Conservation (phyloP, 2,888 invertebrate species). For the Drosophila aldrichi region DNA sequence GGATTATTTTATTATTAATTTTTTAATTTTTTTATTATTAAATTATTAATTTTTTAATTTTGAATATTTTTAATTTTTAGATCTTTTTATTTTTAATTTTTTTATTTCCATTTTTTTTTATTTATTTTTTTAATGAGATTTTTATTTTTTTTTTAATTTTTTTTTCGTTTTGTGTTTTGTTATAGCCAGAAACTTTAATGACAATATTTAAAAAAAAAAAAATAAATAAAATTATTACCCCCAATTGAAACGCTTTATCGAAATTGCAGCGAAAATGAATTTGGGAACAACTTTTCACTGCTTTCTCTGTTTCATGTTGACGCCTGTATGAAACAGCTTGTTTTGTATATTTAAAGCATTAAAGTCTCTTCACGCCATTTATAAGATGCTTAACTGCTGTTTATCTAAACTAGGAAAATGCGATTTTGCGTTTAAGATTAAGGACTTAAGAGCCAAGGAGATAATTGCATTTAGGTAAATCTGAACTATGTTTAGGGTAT, state of each 20-base stretch:
- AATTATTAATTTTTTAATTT: no score
- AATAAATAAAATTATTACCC: no score
- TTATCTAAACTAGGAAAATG: not conserved
- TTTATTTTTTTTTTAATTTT: no score
- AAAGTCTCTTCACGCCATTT: not conserved
- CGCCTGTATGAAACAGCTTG: not conserved
- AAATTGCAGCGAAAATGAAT: constrained; percentile 14
- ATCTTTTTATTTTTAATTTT: no score
- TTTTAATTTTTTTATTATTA: no score
- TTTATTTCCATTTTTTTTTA: no score
- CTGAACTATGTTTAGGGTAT: not conserved
- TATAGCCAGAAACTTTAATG: no score
- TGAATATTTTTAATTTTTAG: no score
- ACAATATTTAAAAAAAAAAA: no score
- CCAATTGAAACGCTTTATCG: not conserved
- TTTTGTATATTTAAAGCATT: not conserved
- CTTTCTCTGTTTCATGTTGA: not conserved
- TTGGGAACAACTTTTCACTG: not conserved
- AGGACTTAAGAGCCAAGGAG: not conserved
- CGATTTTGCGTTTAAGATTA: constrained; percentile 1
- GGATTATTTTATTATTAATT: no score
- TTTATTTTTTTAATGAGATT: no score
- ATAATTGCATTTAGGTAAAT: not conserved
- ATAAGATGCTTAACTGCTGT: constrained; percentile 3
- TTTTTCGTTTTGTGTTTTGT: no score